Conservation (phyloP, 2,888 invertebrate species). For the Drosophila subquinaria region DNA sequence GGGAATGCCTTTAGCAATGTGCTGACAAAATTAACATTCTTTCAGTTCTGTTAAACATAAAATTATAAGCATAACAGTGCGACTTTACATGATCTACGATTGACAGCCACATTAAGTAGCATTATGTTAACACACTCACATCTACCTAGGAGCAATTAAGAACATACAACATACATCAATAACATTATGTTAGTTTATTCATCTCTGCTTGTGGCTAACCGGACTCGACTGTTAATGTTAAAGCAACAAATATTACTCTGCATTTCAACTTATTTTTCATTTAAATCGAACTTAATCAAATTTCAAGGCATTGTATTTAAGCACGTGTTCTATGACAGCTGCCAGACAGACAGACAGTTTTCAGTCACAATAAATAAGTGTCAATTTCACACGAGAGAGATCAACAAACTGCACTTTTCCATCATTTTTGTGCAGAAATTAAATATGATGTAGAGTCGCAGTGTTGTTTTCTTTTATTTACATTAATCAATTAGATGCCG, state of each 20-base stretch:
- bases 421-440: conserved; percentile 36
- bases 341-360: conserved; percentile 26
- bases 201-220: neutral
- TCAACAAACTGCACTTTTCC: conserved; percentile 51
- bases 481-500: conserved; percentile 76
- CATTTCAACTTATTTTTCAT: neutral
- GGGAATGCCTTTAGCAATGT: too few species aligned
- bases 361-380: conserved; percentile 30
- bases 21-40: conserved; percentile 14
- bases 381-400: conserved; percentile 43
- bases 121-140: neutral
- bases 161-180: too few species aligned
- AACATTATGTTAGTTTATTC: neutral
- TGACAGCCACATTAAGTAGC: neutral
- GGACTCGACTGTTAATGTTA: too few species aligned
- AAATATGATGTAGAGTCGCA: conserved; percentile 41
- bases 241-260: neutral
- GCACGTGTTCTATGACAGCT: conserved; percentile 26
- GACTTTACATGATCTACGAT: neutral
- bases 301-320: conserved; percentile 10
- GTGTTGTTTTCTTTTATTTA: conserved; percentile 54
- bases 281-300: neutral
- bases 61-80: neutral
- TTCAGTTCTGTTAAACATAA: too few species aligned
- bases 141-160: too few species aligned